These are phyloP conservation scores for Aix galericulata DNA, from an alignment of 2,113 vertebrate species.

Conservation along the genomic window DNA sequence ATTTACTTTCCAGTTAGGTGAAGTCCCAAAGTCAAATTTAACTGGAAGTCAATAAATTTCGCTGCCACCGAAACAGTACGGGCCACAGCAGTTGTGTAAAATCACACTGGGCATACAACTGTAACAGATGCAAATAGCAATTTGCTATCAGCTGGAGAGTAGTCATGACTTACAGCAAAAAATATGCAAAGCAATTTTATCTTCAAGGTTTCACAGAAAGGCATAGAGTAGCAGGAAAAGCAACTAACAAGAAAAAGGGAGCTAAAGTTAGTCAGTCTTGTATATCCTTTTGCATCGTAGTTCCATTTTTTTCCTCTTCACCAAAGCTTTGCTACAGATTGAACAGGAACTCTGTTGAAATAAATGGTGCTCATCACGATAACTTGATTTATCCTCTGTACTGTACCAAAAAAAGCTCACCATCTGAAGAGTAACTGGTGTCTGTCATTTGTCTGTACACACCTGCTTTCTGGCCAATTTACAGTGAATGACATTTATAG, in stretches of 20 bases:
- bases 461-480: constrained; percentile 13
- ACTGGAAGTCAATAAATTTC: constrained; percentile 27
- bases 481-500: neutral
- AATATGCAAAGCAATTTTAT: neutral
- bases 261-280: neutral
- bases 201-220: constrained; percentile 18
- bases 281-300: neutral
- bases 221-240: neutral
- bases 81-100: constrained; percentile 49
- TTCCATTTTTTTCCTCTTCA: neutral
- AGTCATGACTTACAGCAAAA: constrained; percentile 11
- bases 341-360: neutral
- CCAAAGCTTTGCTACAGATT: neutral
- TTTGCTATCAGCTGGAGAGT: constrained; percentile 49
- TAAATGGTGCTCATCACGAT: neutral
- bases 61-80: neutral
- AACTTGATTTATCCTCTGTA: neutral
- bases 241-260: neutral
- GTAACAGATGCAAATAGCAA: constrained; percentile 47
- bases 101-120: constrained; percentile 4
- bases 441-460: neutral
- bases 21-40: constrained; percentile 44
- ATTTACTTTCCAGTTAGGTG: constrained; percentile 24
- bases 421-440: neutral
- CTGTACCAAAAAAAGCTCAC: neutral